Evolutionary conservation across 2,888 invertebrate species (phyloP), one percentile per base, ranked within the genome.

Genomic region (Sabellastarte sp.): DNA sequence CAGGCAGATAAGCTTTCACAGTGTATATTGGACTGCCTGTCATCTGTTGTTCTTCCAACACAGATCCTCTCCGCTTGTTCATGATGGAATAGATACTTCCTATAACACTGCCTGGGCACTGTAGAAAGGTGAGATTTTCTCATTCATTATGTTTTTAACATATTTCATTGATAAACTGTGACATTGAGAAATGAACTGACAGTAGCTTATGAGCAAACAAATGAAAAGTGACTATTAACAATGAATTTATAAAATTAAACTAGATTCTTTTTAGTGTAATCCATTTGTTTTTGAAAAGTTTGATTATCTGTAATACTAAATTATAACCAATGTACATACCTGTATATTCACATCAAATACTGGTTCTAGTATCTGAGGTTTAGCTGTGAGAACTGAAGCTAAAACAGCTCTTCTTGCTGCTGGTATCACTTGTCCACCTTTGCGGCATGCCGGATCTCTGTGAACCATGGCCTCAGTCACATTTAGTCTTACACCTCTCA

Each of bases 281-380:
- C n/a, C n/a, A n/a, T n/a, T n/a, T n/a, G n/a, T n/a, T n/a, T n/a
- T n/a, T n/a, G n/a, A n/a, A n/a, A n/a, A n/a, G n/a, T n/a, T n/a
- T n/a, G n/a, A n/a, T n/a, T n/a, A n/a, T n/a, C n/a, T n/a, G n/a
- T n/a, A n/a, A n/a, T n/a, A n/a, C n/a, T n/a, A n/a, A n/a, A n/a
- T n/a, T n/a, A n/a, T n/a, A n/a, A n/a, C n/a, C n/a, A n/a, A n/a
- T n/a, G n/a, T n/a, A n/a, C 30, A 10, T 60, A 62, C 65, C 53
- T 68, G 60, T n/a, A 71, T 51, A 50, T 71, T 62, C 26, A 73
- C 71, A 5, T 63, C 15, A 60, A 60, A 71, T 15, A 71, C 62
- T 5, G 71, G 71, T 50, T 71, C 71, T 26, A 65, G 30, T 4
- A 71, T 24, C 5, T 55, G 31, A 20, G 71, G 71, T 10, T 52